A percentile compares a stretch with the other conserved stretches of the same genome.
Conservation (phyloP, 2,797 vertebrate species). For the Manis javanica region DNA sequence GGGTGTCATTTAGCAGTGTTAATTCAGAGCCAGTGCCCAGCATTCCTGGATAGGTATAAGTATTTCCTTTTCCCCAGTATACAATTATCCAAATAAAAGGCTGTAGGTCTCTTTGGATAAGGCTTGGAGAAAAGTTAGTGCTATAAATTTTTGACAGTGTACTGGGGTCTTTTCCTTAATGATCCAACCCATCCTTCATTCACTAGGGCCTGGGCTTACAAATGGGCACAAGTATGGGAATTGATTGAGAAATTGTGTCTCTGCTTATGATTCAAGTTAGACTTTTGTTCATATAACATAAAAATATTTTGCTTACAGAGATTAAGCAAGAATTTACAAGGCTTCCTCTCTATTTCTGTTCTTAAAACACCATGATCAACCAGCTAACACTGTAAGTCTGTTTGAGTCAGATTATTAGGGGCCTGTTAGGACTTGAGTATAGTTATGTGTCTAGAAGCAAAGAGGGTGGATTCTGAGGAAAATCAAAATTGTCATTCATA, state of each 20-base stretch:
- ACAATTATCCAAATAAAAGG: not conserved
- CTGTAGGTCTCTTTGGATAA: not conserved
- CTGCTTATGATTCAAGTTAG: not conserved
- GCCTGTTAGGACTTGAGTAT: not conserved
- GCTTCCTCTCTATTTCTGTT: not conserved
- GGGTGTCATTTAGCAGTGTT: not conserved
- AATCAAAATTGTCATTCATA: not conserved
- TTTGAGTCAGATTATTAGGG: not conserved
- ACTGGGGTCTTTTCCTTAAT: not conserved
- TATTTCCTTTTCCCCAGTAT: not conserved
- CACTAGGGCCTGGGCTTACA: not conserved
- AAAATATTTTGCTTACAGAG: no score
- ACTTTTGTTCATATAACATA: not conserved
- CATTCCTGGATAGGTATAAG: not conserved
- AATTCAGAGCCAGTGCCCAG: not conserved
- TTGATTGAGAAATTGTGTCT: not conserved
- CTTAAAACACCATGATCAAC: no score
- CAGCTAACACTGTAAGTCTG: no score
- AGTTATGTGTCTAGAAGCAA: not conserved
- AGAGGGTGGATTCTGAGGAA: not conserved
- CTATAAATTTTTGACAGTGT: not conserved
- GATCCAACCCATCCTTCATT: no score
- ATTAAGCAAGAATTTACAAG: not conserved
- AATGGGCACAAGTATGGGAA: not conserved
- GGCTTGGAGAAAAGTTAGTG: not conserved